Percentiles rank a stretch among this genome's conserved stretches.
phyloP scores from a whole-genome alignment of 2,113 vertebrate genomes.

The Gymnobelideus leadbeateri region DNA sequence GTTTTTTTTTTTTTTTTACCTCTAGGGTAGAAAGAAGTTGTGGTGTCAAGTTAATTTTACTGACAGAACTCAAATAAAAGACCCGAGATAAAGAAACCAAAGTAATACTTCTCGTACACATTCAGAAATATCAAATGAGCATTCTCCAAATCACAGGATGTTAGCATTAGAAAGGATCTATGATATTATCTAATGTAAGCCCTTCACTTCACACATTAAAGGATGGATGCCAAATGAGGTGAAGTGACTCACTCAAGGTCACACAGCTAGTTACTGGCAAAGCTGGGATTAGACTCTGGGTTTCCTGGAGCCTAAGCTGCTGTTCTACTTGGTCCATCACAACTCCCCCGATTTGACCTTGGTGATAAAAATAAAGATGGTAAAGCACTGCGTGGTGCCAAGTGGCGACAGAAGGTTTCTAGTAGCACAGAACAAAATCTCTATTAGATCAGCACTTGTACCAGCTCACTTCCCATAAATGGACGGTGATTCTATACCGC shows the following conservation, averaged over 20 bases:
- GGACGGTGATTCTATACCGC: background rate
- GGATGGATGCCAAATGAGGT: background rate
- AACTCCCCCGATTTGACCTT: background rate
- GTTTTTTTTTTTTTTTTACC: background rate
- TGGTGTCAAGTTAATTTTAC: constrained; percentile 31
- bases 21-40: background rate
- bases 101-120: background rate
- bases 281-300: background rate
- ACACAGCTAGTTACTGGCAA: background rate
- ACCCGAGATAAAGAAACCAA: constrained; percentile 1
- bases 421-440: background rate
- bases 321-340: background rate
- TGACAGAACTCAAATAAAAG: constrained; percentile 35
- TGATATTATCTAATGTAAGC: background rate
- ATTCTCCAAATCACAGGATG: background rate
- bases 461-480: background rate
- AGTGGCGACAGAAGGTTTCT: background rate
- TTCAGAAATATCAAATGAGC: background rate
- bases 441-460: background rate
- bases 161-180: background rate
- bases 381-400: background rate
- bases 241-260: background rate
- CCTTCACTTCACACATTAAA: background rate
- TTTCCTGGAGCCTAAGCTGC: background rate
- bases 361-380: background rate